These are phyloP conservation scores for Choristoneura fumiferana DNA, from an alignment of 1,140 invertebrate species.

Conservation along the genomic window DNA sequence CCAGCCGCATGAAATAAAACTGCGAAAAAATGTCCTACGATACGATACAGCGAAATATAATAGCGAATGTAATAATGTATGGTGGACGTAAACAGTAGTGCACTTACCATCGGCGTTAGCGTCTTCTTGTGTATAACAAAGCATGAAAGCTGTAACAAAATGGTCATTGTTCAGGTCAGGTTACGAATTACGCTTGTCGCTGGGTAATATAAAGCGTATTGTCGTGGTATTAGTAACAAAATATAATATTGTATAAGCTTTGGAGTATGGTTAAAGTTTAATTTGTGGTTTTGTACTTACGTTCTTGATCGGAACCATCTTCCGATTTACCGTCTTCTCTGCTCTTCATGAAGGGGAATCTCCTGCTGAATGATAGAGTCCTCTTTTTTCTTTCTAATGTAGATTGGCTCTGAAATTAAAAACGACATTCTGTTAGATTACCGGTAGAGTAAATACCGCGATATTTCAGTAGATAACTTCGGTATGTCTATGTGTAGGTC, in stretches of 20 bases:
- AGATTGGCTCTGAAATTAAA: conserved; percentile 85
- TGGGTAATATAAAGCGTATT: conserved; percentile 14
- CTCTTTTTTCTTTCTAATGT: conserved; percentile 98
- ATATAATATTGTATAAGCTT: conserved; percentile 16
- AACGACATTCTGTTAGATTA: not conserved
- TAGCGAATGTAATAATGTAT: conserved; percentile 55
- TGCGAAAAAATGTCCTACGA: conserved; percentile 59
- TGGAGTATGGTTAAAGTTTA: not conserved
- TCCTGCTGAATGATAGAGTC: conserved; percentile 97
- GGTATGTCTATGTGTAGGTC: no score
- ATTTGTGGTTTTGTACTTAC: conserved; percentile 85
- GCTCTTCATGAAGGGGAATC: conserved; percentile 99
- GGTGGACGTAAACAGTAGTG: conserved; percentile 26
- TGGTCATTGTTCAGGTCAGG: conserved; percentile 41
- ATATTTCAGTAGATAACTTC: no score
- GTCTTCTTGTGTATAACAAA: conserved; percentile 94
- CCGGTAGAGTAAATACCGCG: no score
- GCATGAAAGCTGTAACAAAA: conserved; percentile 92
- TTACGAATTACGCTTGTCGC: not conserved
- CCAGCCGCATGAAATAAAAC: conserved; percentile 59
- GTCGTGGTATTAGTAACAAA: conserved; percentile 5
- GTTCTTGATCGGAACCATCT: conserved; percentile 98
- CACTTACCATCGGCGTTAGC: conserved; percentile 91
- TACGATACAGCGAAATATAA: conserved; percentile 54
- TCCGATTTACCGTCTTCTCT: conserved; percentile 97